Conservation (phyloP, 1,140 invertebrate genomes). For the Galleria mellonella region DNA sequence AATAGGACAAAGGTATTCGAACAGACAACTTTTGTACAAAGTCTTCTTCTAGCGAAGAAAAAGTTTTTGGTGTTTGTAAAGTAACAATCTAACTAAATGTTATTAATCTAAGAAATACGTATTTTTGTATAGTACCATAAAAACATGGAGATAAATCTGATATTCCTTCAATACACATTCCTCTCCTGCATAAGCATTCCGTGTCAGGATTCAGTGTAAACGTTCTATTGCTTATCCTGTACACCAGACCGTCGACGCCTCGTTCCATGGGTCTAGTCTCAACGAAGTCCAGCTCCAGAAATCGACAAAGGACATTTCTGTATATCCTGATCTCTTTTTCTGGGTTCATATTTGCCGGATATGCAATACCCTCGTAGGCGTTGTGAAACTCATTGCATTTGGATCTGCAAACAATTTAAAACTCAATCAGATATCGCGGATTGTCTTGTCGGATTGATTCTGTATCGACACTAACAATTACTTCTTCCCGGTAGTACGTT, state of each 20-base stretch:
- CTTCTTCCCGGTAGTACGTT: no score
- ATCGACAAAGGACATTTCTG: constrained; percentile 80
- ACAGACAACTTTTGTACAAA: no score
- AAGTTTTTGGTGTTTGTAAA: no score
- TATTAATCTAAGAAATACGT: no score
- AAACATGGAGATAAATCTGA: constrained; percentile 82
- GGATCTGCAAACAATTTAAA: constrained; percentile 21
- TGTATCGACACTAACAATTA: no score
- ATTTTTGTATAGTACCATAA: no score
- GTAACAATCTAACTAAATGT: no score
- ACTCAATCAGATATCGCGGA: neutral
- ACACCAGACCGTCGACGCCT: constrained; percentile 68
- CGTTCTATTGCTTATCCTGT: constrained; percentile 56
- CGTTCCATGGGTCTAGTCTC: constrained; percentile 49
- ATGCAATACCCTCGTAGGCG: constrained; percentile 77
- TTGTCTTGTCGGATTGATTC: no score
- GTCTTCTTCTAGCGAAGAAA: no score
- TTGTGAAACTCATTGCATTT: constrained; percentile 40
- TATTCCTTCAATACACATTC: constrained; percentile 78
- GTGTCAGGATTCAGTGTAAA: constrained; percentile 77
- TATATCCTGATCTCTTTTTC: constrained; percentile 76
- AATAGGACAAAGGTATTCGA: no score
- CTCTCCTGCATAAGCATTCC: constrained; percentile 76
- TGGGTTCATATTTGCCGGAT: constrained; percentile 74
- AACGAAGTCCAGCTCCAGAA: constrained; percentile 75